These are phyloP conservation scores for Zosterops pallidus DNA, from an alignment of 2,113 vertebrate genomes.

Conservation along the genomic window DNA sequence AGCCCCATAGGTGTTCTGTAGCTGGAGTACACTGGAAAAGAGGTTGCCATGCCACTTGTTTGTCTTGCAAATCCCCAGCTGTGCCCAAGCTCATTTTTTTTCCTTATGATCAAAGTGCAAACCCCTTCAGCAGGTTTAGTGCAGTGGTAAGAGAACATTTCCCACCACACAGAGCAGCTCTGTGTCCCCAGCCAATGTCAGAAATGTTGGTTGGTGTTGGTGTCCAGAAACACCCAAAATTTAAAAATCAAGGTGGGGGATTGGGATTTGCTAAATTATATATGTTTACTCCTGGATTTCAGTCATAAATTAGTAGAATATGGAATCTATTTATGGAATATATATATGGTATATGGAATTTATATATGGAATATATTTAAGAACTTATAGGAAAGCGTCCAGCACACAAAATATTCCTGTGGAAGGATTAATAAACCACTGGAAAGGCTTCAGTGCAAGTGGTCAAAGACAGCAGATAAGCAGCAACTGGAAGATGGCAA, in stretches of 20 bases:
- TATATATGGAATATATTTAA: not conserved
- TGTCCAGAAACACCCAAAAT: not conserved
- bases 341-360: too few species aligned
- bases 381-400: not conserved
- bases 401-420: not conserved
- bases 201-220: not conserved
- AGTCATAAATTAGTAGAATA: not conserved
- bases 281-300: not conserved
- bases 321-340: not conserved
- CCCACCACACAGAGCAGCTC: not conserved
- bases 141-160: not conserved
- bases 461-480: not conserved
- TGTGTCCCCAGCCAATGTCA: not conserved
- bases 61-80: not conserved
- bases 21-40: not conserved
- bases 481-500: not conserved
- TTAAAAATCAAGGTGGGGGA: not conserved
- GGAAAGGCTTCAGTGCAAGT: not conserved
- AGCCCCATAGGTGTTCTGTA: not conserved
- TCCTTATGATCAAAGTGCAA: not conserved
- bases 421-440: not conserved
- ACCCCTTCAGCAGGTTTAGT: not conserved
- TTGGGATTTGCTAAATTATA: not conserved
- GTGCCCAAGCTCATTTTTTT: not conserved
- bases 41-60: not conserved